Base-by-base conservation (phyloP, 2,113 vertebrate species). In the Neoarius graeffei region DNA sequence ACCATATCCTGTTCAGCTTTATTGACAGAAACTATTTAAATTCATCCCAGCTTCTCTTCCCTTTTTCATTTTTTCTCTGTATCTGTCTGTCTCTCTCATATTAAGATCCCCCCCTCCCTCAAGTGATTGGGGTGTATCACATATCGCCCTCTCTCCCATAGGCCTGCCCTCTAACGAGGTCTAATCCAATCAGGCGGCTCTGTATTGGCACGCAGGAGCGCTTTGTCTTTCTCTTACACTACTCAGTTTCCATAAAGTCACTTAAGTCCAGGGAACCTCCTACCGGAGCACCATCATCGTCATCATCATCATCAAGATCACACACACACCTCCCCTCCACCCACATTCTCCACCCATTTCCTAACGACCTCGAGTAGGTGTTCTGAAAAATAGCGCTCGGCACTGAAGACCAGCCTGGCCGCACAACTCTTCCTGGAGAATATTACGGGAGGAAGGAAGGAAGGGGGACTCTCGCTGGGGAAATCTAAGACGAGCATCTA, bases 401-500 rank as follows among this genome's bases (percentile, higher is more conserved):
- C 5, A 8, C 35, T 20, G 83, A 81, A 76, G 69, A 56, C 27
- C 71, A 4, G 57, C 57, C 60, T 1, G 4, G 56, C 56, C 7
- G 66, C 80, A 52, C 67, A 14, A 35, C 66, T 87, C 86, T 81
- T 87, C 64, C 79, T 56, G 71, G n/a, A 84, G 81, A 74, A 88
- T 77, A 84, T 88, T 76, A 50, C 30, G 19, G 11, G 54, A 27
- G 66, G 81, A 42, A 14, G n/a, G 11, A 35, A 27, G 66, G 81
- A 42, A 14, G 60, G 42, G 56, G 80, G 56, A 23, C 54, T 92
- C 90, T 95, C 94, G 57, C 88, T 89, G 93, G 91, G 91, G 94
- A 96, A 95, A 93, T 94, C 93, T 93, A 93, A 90, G 83, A 67
- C 84, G 89, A 92, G 92, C 93, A 80, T 90, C 82, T 92, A 92